Percentiles rank a stretch among this genome's conserved stretches.
phyloP scores from a whole-genome alignment of 2,888 invertebrate genomes.

The Gibbula magus region DNA sequence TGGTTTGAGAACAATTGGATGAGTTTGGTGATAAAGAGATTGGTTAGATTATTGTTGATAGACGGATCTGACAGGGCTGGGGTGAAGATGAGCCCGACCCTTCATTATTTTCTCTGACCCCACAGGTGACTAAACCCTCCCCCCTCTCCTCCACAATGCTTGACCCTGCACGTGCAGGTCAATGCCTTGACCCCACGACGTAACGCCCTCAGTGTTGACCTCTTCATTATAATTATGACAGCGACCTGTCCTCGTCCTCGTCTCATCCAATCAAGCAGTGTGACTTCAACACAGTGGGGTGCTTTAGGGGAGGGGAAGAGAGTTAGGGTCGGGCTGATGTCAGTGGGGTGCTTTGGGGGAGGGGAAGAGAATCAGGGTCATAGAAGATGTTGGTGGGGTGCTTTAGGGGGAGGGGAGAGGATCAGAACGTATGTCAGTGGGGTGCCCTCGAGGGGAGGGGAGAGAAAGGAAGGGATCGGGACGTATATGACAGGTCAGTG shows the following conservation, averaged over 20 bases:
- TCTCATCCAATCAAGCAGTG: not conserved
- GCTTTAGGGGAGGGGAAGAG: not conserved
- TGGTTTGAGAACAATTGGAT: not conserved
- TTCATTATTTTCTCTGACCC: constrained; percentile 3
- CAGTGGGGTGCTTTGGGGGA: not conserved
- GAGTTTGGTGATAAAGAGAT: not conserved
- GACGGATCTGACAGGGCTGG: not conserved
- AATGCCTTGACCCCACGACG: not conserved
- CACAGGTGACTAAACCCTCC: not conserved
- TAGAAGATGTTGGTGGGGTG: not conserved
- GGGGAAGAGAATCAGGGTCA: not conserved
- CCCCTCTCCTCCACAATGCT: not conserved
- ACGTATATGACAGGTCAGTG: no score
- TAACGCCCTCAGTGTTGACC: not conserved
- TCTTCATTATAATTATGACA: not conserved
- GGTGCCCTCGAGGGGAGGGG: not conserved
- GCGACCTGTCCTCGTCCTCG: not conserved
- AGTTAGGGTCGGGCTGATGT: not conserved
- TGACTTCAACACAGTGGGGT: not conserved
- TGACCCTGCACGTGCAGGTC: constrained; percentile 10
- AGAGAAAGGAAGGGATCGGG: not conserved
- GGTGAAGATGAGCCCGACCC: not conserved
- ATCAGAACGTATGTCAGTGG: no score
- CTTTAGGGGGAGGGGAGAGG: not conserved
- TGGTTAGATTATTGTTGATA: not conserved